Percentiles rank a stretch among this genome's conserved stretches.
Conservation (phyloP, 2,888 invertebrate species). For the Drosophila algonquin region DNA sequence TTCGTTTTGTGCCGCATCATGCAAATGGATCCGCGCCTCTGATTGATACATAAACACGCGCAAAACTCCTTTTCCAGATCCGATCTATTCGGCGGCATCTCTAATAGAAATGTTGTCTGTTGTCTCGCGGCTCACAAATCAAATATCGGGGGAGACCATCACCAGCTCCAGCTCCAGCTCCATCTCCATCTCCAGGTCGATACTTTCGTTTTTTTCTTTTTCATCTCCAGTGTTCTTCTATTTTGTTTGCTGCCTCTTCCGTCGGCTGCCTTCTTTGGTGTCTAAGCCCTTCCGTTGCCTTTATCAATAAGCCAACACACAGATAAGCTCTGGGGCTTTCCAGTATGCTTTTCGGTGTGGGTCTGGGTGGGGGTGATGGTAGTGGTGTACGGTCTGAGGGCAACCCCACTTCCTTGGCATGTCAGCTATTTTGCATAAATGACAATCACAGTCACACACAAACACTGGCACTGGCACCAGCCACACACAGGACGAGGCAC, state of each 20-base stretch:
- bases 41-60: constrained; percentile 76
- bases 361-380: background rate
- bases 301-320: constrained; percentile 67
- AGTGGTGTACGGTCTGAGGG: background rate
- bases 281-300: constrained; percentile 75
- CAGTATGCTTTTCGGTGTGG: background rate
- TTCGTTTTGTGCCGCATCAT: constrained; percentile 69
- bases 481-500: background rate
- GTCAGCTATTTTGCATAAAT: constrained; percentile 77
- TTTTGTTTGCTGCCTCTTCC: constrained; percentile 19
- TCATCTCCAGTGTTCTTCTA: constrained; percentile 12
- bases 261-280: constrained; percentile 51
- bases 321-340: constrained; percentile 65
- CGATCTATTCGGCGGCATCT: constrained; percentile 47
- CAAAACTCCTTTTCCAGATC: constrained; percentile 55
- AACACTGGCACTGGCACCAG: background rate
- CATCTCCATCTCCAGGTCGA: constrained; percentile 3
- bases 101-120: constrained; percentile 40
- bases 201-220: constrained; percentile 38
- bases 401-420: constrained; percentile 54
- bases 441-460: constrained; percentile 53
- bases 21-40: constrained; percentile 71
- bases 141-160: background rate
- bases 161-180: background rate
- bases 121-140: constrained; percentile 4